Base-by-base conservation (phyloP, 2,888 invertebrate genomes). In the Macrophya annulata region DNA sequence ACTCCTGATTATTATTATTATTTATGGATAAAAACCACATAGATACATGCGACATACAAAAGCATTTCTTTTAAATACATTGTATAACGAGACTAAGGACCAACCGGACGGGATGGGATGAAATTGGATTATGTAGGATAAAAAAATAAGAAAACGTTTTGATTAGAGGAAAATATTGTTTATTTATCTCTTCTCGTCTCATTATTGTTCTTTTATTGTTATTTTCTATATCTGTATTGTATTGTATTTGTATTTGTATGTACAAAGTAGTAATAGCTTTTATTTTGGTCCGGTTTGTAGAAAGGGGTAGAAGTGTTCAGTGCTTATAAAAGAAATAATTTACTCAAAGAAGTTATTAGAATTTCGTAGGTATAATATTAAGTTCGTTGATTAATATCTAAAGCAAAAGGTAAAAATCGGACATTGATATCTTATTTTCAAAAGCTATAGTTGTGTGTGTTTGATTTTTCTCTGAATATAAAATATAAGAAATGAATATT, bases 71-170 rank as follows among this genome's bases (percentile, higher is more conserved):
- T 3, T 40, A 9, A n/a, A 72, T 25, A 4, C 2, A 62, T 62
- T 62, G 62, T 25, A 62, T 25, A 62, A 25, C 62, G 25, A 62
- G 62, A 62, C 62, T 4, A 62, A 71, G 74, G 72, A 85, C 65
- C 85, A 84, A 84, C 76, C 84, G 87, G 40, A 85, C 81, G 48
- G 85, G 45, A 45, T 77, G 48, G 71, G 72, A 76, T 68, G 68
- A 84, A 68, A 74, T 51, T 82, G 81, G 81, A 77, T 17, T 68
- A 68, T 74, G 55, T 31, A 21, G 81, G 81, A 81, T 40, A 62
- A 62, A 81, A 81, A 81, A 62, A 62, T 40, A 62, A 81, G 62
- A 21, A 62, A 81, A 81, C 81, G 43, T 31, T 62, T 81, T 45
- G 12, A 74, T 74, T 45, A 45, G n/a, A 65, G 59, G 17, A 59